phyloP scores from a whole-genome alignment of 1,140 invertebrate species.

The Cyclargus thomasi region DNA sequence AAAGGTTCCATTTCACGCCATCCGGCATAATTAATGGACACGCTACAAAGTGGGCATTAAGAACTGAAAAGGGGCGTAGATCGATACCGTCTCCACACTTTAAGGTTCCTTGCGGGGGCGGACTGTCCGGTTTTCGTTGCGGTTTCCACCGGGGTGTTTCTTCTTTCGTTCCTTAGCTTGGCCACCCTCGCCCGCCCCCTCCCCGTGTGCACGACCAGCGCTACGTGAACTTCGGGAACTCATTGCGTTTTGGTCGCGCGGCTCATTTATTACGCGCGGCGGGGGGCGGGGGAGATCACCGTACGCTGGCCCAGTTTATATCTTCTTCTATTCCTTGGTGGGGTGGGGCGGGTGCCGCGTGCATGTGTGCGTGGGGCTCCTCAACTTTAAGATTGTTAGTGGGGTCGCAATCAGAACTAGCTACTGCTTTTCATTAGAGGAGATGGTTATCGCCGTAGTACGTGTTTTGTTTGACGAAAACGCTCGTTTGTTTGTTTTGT shows the following conservation, averaged over 20 bases:
- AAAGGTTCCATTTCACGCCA: conserved; percentile 52
- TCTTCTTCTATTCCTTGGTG: conserved; percentile 60
- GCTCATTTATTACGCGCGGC: conserved; percentile 28
- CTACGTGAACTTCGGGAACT: conserved; percentile 40
- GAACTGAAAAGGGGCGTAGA: conserved; percentile 49
- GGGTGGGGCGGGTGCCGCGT: conserved; percentile 41
- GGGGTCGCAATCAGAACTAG: conserved; percentile 66
- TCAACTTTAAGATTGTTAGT: conserved; percentile 70
- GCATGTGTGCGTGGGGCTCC: conserved; percentile 51
- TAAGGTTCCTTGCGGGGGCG: conserved; percentile 58
- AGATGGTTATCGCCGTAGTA: conserved; percentile 59
- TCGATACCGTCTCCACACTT: conserved; percentile 60
- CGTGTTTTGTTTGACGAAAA: conserved; percentile 59
- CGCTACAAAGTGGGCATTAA: conserved; percentile 66
- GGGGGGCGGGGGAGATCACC: conserved; percentile 35
- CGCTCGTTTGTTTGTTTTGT: conserved; percentile 45
- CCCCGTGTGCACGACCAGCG: conserved; percentile 36
- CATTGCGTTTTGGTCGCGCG: conserved; percentile 32
- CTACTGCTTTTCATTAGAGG: conserved; percentile 66
- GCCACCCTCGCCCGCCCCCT: conserved; percentile 25
- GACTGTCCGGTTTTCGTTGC: conserved; percentile 47
- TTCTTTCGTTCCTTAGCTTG: conserved; percentile 65
- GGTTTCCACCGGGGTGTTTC: conserved; percentile 48
- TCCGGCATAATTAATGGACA: conserved; percentile 65
- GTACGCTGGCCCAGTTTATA: conserved; percentile 47